Percentiles rank a stretch among this genome's conserved stretches.
Conservation (phyloP, 2,888 invertebrate species). For the Drosophila helvetica region DNA sequence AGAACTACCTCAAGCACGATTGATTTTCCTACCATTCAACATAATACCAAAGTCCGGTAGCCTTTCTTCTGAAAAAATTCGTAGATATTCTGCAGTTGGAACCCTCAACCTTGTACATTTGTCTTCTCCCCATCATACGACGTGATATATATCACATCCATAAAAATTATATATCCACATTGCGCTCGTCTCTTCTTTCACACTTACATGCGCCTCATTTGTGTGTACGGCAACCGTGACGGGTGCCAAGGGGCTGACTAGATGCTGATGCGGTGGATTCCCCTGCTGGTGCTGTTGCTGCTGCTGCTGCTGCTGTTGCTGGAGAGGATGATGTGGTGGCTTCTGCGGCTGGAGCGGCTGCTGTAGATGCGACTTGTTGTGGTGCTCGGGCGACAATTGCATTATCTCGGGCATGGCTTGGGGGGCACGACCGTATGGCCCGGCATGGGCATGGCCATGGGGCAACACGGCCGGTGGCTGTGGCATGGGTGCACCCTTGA, state of each 20-base stretch:
- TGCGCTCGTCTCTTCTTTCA: background rate
- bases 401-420: conserved; percentile 85
- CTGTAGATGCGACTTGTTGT: conserved; percentile 47
- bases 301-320: conserved; percentile 48
- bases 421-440: conserved; percentile 82
- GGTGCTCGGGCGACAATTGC: conserved; percentile 84
- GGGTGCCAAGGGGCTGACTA: conserved; percentile 84
- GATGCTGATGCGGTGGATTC: conserved; percentile 65
- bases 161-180: too few species aligned
- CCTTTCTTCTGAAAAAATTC: too few species aligned
- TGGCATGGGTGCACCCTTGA: conserved; percentile 58
- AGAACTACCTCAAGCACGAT: too few species aligned
- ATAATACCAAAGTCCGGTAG: too few species aligned
- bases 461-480: conserved; percentile 55
- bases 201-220: conserved; percentile 84
- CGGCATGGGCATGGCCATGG: conserved; percentile 26
- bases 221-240: conserved; percentile 84
- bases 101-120: background rate
- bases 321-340: conserved; percentile 47
- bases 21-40: too few species aligned
- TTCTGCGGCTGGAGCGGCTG: conserved; percentile 49
- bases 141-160: too few species aligned
- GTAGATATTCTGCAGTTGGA: background rate
- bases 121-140: background rate
- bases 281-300: conserved; percentile 46